Conservation (phyloP, 2,113 vertebrate genomes). For the Scartelaos histophorus region DNA sequence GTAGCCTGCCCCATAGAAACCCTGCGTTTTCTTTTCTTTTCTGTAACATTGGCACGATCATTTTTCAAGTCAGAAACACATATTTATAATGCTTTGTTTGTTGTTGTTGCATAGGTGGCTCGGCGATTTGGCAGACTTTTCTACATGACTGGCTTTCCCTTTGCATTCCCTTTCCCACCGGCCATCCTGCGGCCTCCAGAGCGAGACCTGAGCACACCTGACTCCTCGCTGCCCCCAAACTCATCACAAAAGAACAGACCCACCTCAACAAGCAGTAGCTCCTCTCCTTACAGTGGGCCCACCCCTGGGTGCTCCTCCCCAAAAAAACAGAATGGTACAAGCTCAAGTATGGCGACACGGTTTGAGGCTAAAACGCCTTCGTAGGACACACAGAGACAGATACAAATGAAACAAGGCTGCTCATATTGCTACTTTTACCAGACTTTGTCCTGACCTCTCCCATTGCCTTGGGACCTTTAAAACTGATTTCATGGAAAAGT, state of each 20-base stretch:
- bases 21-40: constrained; percentile 40
- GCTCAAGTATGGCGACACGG: constrained; percentile 63
- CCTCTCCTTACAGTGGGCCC: constrained; percentile 80
- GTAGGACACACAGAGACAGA: constrained; percentile 61
- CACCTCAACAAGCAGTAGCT: constrained; percentile 80
- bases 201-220: constrained; percentile 72
- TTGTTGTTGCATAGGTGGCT: constrained; percentile 82
- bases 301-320: constrained; percentile 81
- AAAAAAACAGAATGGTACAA: constrained; percentile 85
- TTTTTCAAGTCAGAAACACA: constrained; percentile 14
- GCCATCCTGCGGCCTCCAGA: constrained; percentile 74
- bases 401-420: background rate
- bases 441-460: constrained; percentile 12
- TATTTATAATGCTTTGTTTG: constrained; percentile 38
- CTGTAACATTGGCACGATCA: constrained; percentile 46
- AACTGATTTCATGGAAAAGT: constrained; percentile 35
- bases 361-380: constrained; percentile 83
- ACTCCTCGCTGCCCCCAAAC: constrained; percentile 50
- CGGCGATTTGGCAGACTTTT: constrained; percentile 89
- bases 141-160: constrained; percentile 93
- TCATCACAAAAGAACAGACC: constrained; percentile 70
- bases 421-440: constrained; percentile 22
- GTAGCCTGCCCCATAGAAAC: constrained; percentile 61
- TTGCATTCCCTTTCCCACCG: constrained; percentile 89
- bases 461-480: constrained; percentile 28